Conservation (phyloP, 2,113 vertebrate species). For the Gopherus flavomarginatus region DNA sequence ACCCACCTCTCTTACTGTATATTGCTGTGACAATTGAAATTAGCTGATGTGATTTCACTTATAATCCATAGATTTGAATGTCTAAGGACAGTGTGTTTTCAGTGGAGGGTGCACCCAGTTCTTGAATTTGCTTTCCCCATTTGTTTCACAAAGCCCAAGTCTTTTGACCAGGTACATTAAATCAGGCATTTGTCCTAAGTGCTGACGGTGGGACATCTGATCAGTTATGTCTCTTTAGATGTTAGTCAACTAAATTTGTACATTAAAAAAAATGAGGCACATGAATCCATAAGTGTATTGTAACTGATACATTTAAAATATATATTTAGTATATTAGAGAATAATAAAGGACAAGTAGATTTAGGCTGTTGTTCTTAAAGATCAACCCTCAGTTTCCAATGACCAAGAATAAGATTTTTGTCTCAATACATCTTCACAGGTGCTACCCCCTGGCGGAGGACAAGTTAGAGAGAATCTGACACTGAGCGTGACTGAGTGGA, state of each 20-base stretch:
- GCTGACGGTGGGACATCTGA: not conserved
- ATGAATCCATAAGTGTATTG: not conserved
- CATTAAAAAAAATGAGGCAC: not conserved
- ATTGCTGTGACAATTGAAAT: not conserved
- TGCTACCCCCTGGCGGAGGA: not conserved
- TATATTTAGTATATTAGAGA: not conserved
- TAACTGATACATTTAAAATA: not conserved
- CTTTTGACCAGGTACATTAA: not conserved
- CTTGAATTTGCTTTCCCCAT: not conserved
- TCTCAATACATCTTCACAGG: constrained; percentile 32
- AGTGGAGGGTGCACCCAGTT: not conserved
- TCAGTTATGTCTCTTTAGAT: not conserved
- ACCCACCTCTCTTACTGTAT: not conserved
- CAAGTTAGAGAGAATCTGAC: constrained; percentile 47
- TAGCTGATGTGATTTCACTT: not conserved
- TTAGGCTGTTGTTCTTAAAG: constrained; percentile 17
- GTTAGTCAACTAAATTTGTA: not conserved
- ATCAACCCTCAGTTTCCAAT: constrained; percentile 35
- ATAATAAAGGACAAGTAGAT: not conserved
- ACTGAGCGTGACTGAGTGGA: constrained; percentile 3
- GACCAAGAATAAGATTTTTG: not conserved
- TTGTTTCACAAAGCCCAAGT: not conserved
- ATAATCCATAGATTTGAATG: not conserved
- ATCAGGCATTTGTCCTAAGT: not conserved
- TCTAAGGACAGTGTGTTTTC: not conserved